Base-by-base conservation (phyloP, 2,888 invertebrate genomes). In the Azorinus chamasolen region DNA sequence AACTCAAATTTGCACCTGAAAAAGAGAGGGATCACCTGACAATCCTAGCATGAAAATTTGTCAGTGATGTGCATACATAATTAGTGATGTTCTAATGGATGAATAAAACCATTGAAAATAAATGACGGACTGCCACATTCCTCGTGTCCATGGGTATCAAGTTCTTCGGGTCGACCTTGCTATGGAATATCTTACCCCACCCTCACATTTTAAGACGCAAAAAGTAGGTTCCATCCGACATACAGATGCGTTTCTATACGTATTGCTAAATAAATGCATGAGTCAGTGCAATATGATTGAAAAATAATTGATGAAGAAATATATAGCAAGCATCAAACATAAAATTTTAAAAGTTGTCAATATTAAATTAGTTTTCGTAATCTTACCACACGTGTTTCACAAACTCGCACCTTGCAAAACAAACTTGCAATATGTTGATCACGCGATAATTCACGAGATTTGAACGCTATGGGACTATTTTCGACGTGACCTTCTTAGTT, bases 361-460 rank as follows among this genome's bases (percentile, higher is more conserved):
- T 32, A 6, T 32, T 32, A 32, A 32, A 32, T 6, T 22, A 57
- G 37, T 48, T 57, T 63, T 63, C n/a, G n/a, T 10, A 16, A 27
- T 24, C 1, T 46, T 32, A 39, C 61, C 58, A 69, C 69, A 69
- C 69, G 69, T 69, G 69, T 53, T 61, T 14, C 61, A 46, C 48
- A 32, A 46, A 32, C 32, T 59, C 59, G n/a, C 25, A 18, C 27
- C 59, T 59, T 70, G 64, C 71, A 71, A 63, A 71, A 69, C 69
- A 69, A 46, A 46, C 41, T 53, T 51, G 27, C 53, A 46, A 46
- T 51, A 63, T 51, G 51, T 58, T 58, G 58, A 16, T 50, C 32
- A 4, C 58, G 50, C 66, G 65, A 71, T 58, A 79, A 5, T 58
- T 45, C 24, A 22, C 79, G 79, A 79, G 79, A 79, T 20, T 59